A percentile compares a stretch with the other conserved stretches of the same genome.
Conservation (phyloP, 2,113 vertebrate genomes). For the Eublepharis macularius region DNA sequence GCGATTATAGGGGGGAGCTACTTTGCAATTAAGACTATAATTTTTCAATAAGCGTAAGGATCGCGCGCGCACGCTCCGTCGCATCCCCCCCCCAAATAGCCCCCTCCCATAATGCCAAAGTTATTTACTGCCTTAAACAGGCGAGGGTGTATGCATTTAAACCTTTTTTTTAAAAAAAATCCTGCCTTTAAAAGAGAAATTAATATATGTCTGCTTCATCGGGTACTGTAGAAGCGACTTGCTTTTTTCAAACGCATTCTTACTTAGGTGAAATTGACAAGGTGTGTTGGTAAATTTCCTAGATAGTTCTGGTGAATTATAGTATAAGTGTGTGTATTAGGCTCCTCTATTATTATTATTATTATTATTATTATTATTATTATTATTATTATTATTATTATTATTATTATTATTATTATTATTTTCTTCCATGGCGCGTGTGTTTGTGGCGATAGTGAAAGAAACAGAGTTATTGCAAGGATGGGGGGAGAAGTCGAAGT, state of each 20-base stretch:
- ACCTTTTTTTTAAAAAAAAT: not conserved
- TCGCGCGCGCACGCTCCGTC: not conserved
- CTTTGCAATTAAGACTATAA: not conserved
- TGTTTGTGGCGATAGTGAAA: too few species aligned
- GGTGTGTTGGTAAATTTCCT: not conserved
- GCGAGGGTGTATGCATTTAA: not conserved
- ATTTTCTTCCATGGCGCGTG: too few species aligned
- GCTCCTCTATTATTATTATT: too few species aligned
- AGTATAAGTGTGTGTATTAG: not conserved
- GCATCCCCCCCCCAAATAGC: not conserved
- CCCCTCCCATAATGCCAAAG: not conserved
- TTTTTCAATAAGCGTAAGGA: not conserved
- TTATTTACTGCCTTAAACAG: not conserved
- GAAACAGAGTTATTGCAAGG: too few species aligned
- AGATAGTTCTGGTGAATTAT: not conserved
- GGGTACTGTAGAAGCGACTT: not conserved
- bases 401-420: too few species aligned
- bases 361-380: too few species aligned
- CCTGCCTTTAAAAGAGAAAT: not conserved
- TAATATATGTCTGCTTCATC: not conserved
- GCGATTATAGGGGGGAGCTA: not conserved
- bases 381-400: too few species aligned
- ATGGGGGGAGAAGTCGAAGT: too few species aligned
- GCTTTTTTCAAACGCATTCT: not conserved
- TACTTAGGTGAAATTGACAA: not conserved